Conservation (phyloP, 2,797 vertebrate species). For the Hozukius guyotensis region DNA sequence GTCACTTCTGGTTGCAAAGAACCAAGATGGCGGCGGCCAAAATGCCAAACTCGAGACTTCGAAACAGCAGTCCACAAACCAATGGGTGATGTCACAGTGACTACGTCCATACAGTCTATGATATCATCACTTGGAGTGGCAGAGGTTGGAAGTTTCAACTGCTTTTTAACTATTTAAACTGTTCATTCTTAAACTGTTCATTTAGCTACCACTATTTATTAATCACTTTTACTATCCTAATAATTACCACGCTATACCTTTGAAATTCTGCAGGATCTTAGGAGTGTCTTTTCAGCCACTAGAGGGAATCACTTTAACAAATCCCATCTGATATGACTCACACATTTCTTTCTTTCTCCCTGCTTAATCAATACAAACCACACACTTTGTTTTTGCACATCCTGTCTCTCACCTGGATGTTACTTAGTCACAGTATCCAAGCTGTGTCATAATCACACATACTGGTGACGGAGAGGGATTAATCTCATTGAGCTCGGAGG, state of each 20-base stretch:
- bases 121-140: background rate
- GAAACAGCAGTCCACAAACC: too few species aligned
- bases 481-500: slow-evolving; percentile 60
- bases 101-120: rapidly evolving
- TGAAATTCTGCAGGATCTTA: background rate
- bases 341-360: slow-evolving; percentile 8
- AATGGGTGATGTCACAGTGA: too few species aligned
- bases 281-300: slow-evolving; percentile 44
- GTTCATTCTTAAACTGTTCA: background rate
- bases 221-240: background rate
- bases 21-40: too few species aligned
- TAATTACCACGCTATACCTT: background rate
- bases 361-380: slow-evolving; percentile 29
- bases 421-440: slow-evolving; percentile 24
- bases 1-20: too few species aligned
- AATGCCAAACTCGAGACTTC: too few species aligned
- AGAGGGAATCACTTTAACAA: slow-evolving; percentile 60
- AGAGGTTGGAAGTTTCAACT: background rate
- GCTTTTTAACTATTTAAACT: background rate
- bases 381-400: slow-evolving; percentile 37
- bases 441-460: slow-evolving; percentile 49
- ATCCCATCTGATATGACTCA: slow-evolving; percentile 28
- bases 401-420: slow-evolving; percentile 55
- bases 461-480: slow-evolving; percentile 66
- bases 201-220: background rate